Conservation (phyloP, 2,113 vertebrate genomes). For the Saguinus imperator region DNA sequence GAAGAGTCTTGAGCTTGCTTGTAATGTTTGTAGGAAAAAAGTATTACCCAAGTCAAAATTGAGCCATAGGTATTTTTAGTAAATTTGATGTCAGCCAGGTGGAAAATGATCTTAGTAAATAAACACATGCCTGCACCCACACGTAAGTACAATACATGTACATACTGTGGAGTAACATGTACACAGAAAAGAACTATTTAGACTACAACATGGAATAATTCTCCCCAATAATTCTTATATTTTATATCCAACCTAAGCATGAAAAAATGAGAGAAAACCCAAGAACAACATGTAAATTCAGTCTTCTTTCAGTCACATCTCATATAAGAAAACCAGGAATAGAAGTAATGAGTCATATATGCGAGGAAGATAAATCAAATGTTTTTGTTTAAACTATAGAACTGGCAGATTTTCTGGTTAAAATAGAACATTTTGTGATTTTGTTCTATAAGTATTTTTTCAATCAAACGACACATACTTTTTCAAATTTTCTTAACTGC, state of each 20-base stretch:
- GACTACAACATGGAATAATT: neutral
- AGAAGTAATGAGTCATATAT: neutral
- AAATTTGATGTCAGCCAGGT: neutral
- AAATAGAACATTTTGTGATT: neutral
- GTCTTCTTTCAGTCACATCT: neutral
- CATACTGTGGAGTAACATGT: neutral
- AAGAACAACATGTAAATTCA: neutral
- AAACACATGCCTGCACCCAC: accelerated
- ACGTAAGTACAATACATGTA: neutral
- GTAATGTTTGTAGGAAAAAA: neutral
- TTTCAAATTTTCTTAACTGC: neutral
- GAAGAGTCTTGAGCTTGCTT: neutral
- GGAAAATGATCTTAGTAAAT: neutral
- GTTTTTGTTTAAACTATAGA: neutral
- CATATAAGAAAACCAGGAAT: neutral
- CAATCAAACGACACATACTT: neutral
- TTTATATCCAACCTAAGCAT: neutral
- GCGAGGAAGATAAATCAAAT: neutral
- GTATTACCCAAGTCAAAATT: neutral
- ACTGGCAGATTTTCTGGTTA: neutral
- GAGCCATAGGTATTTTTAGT: neutral
- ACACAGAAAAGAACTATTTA: neutral
- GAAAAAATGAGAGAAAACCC: neutral
- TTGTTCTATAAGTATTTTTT: neutral
- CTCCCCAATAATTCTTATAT: neutral